Conservation (phyloP, 2,113 vertebrate species). For the Callipepla californica region DNA sequence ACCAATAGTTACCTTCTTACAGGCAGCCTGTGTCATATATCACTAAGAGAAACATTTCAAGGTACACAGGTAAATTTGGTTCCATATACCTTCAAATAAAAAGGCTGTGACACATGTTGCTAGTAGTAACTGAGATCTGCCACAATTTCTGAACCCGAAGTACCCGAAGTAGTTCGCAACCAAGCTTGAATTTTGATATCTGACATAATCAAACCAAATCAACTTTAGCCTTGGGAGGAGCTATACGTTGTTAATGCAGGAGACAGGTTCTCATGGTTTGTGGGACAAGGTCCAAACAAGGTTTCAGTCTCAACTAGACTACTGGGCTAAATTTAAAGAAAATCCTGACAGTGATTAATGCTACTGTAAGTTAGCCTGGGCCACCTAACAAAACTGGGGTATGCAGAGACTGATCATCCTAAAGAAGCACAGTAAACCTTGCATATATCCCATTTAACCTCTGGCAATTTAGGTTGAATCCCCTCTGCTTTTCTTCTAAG, state of each 20-base stretch:
- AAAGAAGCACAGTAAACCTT: background rate
- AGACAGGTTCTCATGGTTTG: background rate
- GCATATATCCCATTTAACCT: background rate
- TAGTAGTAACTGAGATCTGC: background rate
- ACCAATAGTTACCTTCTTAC: background rate
- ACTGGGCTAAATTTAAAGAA: background rate
- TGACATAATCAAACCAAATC: background rate
- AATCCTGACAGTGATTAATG: background rate
- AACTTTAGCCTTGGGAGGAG: background rate
- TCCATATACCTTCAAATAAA: background rate
- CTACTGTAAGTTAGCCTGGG: background rate
- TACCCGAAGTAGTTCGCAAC: background rate
- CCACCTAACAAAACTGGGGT: rapidly evolving
- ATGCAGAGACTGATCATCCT: background rate
- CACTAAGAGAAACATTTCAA: background rate
- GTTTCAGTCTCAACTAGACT: background rate
- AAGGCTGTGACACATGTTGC: background rate
- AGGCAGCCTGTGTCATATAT: background rate
- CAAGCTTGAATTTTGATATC: background rate
- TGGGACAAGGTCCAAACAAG: background rate
- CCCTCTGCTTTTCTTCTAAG: background rate
- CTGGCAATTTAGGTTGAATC: background rate
- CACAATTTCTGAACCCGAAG: background rate
- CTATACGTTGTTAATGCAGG: background rate
- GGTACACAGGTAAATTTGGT: background rate